Evolutionary conservation across 1,140 invertebrate species (phyloP), one percentile per base, ranked within the genome.

Genomic region (Penaeus japonicus): DNA sequence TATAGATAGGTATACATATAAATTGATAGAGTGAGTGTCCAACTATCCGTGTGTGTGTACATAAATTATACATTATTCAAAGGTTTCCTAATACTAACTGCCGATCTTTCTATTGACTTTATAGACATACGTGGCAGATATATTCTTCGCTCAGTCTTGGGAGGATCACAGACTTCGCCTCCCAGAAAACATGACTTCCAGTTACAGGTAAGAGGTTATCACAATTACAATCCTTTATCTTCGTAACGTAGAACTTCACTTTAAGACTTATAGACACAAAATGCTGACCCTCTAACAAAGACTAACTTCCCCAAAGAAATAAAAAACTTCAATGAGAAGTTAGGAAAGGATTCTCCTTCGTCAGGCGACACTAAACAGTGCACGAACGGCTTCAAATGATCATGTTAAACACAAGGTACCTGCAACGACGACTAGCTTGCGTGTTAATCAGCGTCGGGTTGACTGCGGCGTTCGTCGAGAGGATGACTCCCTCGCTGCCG

Each of bases 131-230:
- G 96, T 97, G 88, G 96, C 96, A 22, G 97, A 98, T 92, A 96
- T 88, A 30, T 88, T 88, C 80, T 88, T 88, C 54, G 86, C 86
- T 12, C 86, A 88, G 24, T 88, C 86, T 91, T 98, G 97, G 97
- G 94, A 96, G 47, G 97, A 98, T 93, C 96, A 96, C 85, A 94
- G 96, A 85, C 93, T 97, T 57, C 94, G 96, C 88, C 93, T 97
- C 82, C 96, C 96, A 47, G 96, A 97, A 92, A 97, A 97, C 92
- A 97, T 97, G 96, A 97, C 96, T 87, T 96, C 97, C 91, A 96
- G 97, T 91, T 97, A 73, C 65, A 73, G 65, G 65, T 73, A 32
- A 73, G 65, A 30, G 17, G 24, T 18, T 73, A 27, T 24, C 18
- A n/a, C 4, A 30, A 5, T n/a, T n/a, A 73, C 27, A 24, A 4